Evolutionary conservation across 92 coral and sea anemone genomes (phyloP).

Genomic region (Zoanthus sociatus): DNA sequence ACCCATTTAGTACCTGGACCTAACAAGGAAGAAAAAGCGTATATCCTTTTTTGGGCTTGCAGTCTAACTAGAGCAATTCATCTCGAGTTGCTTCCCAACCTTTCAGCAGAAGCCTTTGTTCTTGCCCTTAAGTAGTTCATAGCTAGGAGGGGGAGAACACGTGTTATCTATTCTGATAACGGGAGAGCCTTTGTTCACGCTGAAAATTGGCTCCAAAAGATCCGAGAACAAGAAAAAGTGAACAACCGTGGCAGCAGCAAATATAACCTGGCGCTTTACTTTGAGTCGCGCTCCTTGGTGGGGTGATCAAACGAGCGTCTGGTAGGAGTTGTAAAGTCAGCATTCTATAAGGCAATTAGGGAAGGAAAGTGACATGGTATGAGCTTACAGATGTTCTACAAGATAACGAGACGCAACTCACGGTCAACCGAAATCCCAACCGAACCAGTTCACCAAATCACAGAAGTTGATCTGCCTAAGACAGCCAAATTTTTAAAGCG

Average conservation of each 20-base stretch:
- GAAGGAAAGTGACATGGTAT: slow-evolving; percentile 4
- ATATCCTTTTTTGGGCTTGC: too few relatives aligned
- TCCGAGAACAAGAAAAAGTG: too few relatives aligned
- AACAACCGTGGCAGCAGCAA: too few relatives aligned
- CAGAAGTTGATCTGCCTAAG: slow-evolving; percentile 14
- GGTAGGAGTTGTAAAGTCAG: background rate
- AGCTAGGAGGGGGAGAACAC: slow-evolving; percentile 15
- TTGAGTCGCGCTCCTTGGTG: too few relatives aligned
- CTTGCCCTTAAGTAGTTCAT: slow-evolving; percentile 16
- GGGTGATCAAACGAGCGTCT: too few relatives aligned
- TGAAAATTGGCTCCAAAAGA: background rate
- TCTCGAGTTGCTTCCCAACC: too few relatives aligned
- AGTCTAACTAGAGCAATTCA: too few relatives aligned
- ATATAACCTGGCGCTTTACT: background rate
- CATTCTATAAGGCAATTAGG: slow-evolving; percentile 2
- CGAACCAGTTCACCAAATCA: slow-evolving; percentile 22
- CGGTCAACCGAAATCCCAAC: slow-evolving; percentile 5
- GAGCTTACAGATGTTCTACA: slow-evolving; percentile 22
- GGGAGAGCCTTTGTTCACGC: slow-evolving; percentile 27
- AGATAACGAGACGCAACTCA: slow-evolving; percentile 14
- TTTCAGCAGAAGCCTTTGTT: background rate
- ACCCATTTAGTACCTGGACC: too few relatives aligned
- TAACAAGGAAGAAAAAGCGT: too few relatives aligned
- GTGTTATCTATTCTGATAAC: slow-evolving; percentile 16
- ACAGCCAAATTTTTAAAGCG: slow-evolving; percentile 8